Base-by-base conservation (phyloP, 2,797 vertebrate species). In the Notolabrus celidotus region DNA sequence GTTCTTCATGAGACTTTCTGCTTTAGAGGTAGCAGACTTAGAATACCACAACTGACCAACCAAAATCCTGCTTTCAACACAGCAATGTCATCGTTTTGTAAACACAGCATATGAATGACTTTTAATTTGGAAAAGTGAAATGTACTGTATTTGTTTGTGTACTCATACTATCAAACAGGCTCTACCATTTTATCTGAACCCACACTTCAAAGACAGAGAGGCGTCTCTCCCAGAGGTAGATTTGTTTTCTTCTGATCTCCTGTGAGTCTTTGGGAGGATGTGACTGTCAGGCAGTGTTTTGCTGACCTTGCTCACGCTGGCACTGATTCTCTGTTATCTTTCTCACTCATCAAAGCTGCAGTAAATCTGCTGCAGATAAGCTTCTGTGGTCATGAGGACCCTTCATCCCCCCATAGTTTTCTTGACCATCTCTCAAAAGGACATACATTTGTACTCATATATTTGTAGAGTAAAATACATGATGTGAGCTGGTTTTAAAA, bases 331-430 rank as follows among this genome's bases (percentile, higher is more conserved):
- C 67, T 9, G 45, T 66, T 85, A 88, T 89, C 83, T 23, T 2
- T 41, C 4, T 9, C 0, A 4, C 49, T 76, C 77, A 85, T 74
- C 72, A 22, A 10, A 22, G 27, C 77, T 61, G 60, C 67, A 58
- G 52, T 60, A 38, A 58, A 71, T 74, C 79, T 19, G 69, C 64
- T 77, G 38, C 4, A 73, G 86, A 89, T 90, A 86, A 87, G 77
- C 52, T n/a, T 45, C 62, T 22, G 2, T 10, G 67, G 51, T 74
- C 79, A 70, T n/a, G 43, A 60, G 66, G 71, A 65, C 71, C 53
- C 62, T 72, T 81, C 53, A 55, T 2, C 39, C 19, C 25, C 42
- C 27, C 16, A 15, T 50, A 43, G 54, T 20, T 50, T 20, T 43
- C 61, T 58, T 41, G 72, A 66, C 69, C 46, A 22, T 29, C 15